A percentile compares a stretch with the other conserved stretches of the same genome.
phyloP scores from a whole-genome alignment of 2,888 invertebrate species.

The Theristus sp. region DNA sequence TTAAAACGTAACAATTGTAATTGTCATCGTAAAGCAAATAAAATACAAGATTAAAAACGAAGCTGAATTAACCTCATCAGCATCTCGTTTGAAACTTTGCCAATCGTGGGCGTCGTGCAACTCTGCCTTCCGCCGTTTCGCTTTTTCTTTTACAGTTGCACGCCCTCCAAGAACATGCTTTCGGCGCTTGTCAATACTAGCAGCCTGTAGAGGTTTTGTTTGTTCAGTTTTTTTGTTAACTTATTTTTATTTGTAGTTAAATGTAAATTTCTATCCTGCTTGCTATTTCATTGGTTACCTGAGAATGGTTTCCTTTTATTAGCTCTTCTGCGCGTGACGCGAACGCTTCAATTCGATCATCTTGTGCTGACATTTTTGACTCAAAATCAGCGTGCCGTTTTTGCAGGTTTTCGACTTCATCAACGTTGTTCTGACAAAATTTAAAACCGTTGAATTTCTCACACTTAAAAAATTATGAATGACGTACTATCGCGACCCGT shows the following conservation, averaged over 20 bases:
- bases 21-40: too few species aligned
- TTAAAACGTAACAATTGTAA: background rate
- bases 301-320: slow-evolving; percentile 52
- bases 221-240: too few species aligned
- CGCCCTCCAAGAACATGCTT: slow-evolving; percentile 54
- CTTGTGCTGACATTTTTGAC: slow-evolving; percentile 73
- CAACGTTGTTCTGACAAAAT: slow-evolving; percentile 23
- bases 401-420: slow-evolving; percentile 59
- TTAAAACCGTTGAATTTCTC: slow-evolving; percentile 31
- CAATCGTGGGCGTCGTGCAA: slow-evolving; percentile 66
- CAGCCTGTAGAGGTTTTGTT: slow-evolving; percentile 33
- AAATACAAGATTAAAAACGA: background rate
- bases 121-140: slow-evolving; percentile 51
- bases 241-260: too few species aligned
- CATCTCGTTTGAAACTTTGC: slow-evolving; percentile 77
- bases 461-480: too few species aligned
- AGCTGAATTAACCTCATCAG: slow-evolving; percentile 48
- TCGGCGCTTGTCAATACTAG: slow-evolving; percentile 15
- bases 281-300: too few species aligned
- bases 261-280: too few species aligned
- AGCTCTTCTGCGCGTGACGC: slow-evolving; percentile 61
- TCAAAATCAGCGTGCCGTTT: slow-evolving; percentile 85
- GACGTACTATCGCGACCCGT: too few species aligned
- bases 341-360: slow-evolving; percentile 65
- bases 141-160: slow-evolving; percentile 46